Evolutionary conservation across 2,797 vertebrate species (phyloP).

Genomic region (Fratercula arctica): DNA sequence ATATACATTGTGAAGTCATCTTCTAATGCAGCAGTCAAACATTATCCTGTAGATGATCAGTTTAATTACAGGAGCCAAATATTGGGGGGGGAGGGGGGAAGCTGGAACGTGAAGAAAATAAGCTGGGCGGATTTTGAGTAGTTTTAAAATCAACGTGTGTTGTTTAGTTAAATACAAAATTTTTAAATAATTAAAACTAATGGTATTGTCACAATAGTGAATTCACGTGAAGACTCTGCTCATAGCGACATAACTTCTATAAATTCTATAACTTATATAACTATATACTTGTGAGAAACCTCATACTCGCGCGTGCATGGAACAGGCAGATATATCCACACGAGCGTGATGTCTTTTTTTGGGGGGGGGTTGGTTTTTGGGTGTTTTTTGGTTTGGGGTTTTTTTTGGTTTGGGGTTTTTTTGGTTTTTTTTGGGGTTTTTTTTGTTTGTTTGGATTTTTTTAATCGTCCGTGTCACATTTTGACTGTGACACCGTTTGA

Average conservation of each 20-base stretch:
- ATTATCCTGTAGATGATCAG: neutral
- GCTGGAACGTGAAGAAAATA: neutral
- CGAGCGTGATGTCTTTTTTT: too few relatives aligned
- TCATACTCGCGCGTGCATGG: fast-evolving
- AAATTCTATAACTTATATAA: neutral
- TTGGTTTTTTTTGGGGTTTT: too few relatives aligned
- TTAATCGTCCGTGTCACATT: neutral
- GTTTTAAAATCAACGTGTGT: neutral
- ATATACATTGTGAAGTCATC: neutral
- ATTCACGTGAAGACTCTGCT: neutral
- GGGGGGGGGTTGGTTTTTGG: too few relatives aligned
- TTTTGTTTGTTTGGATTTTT: too few relatives aligned
- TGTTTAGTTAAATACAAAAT: neutral
- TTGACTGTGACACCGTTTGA: too few relatives aligned
- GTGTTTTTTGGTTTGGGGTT: too few relatives aligned
- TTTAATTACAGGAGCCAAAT: neutral
- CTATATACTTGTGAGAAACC: fast-evolving
- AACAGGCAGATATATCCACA: neutral
- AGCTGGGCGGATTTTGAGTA: neutral
- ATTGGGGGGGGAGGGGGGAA: neutral
- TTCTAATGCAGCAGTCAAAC: neutral
- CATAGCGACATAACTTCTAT: fast-evolving
- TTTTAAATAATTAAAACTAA: neutral
- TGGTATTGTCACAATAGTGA: neutral
- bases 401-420: too few relatives aligned